A percentile compares a stretch with the other conserved stretches of the same genome.
phyloP scores from a whole-genome alignment of 1,140 invertebrate genomes.

The Solenopsis fugax region DNA sequence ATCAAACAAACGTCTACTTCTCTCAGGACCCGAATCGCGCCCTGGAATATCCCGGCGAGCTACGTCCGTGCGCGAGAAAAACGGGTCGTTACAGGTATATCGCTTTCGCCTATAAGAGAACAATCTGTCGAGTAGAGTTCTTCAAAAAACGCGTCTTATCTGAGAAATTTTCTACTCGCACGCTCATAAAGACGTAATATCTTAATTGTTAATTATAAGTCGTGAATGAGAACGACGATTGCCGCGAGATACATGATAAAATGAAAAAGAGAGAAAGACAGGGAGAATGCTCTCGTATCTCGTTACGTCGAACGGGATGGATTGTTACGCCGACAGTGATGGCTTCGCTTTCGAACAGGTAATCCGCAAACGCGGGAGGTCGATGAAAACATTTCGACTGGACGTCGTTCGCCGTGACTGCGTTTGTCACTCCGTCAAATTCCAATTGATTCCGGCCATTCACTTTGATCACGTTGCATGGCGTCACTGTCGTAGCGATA shows the following conservation, averaged over 20 bases:
- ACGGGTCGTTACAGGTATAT: no score
- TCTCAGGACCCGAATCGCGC: no score
- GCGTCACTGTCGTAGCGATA: constrained; percentile 41
- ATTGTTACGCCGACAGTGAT: neutral
- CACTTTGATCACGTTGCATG: constrained; percentile 68
- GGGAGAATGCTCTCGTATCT: neutral
- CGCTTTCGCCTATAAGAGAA: neutral
- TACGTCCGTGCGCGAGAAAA: no score
- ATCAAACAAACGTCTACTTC: no score
- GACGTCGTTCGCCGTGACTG: constrained; percentile 62
- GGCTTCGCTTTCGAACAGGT: constrained; percentile 11
- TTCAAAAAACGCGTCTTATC: constrained; percentile 21
- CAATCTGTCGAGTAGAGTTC: neutral
- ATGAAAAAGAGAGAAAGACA: neutral
- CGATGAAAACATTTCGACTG: no score
- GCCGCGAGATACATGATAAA: neutral
- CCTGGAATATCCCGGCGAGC: no score
- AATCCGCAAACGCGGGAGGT: constrained; percentile 11
- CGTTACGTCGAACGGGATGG: neutral
- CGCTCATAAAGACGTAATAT: constrained; percentile 39
- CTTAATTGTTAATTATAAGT: constrained; percentile 51
- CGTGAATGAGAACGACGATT: constrained; percentile 21
- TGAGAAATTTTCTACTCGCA: constrained; percentile 1
- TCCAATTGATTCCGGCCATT: constrained; percentile 65
- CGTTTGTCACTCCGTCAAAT: constrained; percentile 69